Conservation (phyloP, 2,888 invertebrate species). For the Oligia latruncula region DNA sequence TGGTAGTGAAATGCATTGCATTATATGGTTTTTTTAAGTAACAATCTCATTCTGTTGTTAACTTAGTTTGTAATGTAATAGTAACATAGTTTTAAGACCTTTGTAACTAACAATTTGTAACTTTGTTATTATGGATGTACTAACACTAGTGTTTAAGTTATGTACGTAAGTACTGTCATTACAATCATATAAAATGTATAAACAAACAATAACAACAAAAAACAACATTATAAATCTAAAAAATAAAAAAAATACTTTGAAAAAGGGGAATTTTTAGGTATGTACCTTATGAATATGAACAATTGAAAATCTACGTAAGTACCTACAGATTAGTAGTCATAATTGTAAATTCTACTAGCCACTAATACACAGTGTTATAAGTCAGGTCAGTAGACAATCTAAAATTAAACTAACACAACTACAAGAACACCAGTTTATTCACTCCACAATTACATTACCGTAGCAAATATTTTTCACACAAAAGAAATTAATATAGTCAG, state of each 20-base stretch:
- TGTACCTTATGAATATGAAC: background rate
- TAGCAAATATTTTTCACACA: conserved; percentile 33
- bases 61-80: no score
- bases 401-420: conserved; percentile 4
- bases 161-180: no score
- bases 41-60: no score
- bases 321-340: background rate
- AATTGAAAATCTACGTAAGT: background rate
- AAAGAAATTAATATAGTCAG: conserved; percentile 64
- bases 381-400: background rate
- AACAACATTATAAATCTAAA: no score
- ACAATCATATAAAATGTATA: no score
- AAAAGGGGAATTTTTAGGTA: background rate
- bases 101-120: no score
- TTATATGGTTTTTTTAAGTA: no score
- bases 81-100: background rate
- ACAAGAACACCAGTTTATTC: conserved; percentile 9
- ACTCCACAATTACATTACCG: conserved; percentile 28
- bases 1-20: background rate
- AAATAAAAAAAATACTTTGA: background rate
- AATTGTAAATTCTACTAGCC: no score
- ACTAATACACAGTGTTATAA: background rate
- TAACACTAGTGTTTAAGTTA: no score
- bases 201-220: no score
- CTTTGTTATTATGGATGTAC: no score